Evolutionary conservation across 2,797 vertebrate genomes (phyloP).

Genomic region (Sebastes iracundus): DNA sequence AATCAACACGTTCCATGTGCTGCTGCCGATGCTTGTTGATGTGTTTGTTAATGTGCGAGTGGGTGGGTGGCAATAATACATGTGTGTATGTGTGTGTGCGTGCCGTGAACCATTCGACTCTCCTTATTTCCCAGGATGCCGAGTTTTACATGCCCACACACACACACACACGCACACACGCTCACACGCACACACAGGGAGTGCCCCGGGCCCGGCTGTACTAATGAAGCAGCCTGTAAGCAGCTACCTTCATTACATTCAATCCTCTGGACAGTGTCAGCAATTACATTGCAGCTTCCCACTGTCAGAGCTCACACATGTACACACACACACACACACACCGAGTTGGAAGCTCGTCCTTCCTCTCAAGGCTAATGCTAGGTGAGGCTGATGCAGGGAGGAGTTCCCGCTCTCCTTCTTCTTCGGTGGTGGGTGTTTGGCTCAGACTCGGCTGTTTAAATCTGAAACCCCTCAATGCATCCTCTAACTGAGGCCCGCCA

Average conservation of each 20-base stretch:
- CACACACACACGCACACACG: constrained; percentile 29
- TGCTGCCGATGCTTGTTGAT: constrained; percentile 33
- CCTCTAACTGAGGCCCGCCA: constrained; percentile 6
- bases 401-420: constrained; percentile 29
- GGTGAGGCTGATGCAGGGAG: constrained; percentile 29
- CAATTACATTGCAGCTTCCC: constrained; percentile 80
- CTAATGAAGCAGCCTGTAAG: constrained; percentile 85
- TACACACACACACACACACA: constrained; percentile 13
- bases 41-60: constrained; percentile 59
- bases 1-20: constrained; percentile 27
- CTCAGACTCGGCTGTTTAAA: constrained; percentile 21
- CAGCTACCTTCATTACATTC: constrained; percentile 85
- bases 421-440: constrained; percentile 41
- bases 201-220: constrained; percentile 68
- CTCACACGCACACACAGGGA: constrained; percentile 31
- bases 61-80: constrained; percentile 35
- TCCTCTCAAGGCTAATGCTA: constrained; percentile 29
- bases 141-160: constrained; percentile 51
- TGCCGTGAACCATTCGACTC: constrained; percentile 38
- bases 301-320: constrained; percentile 61
- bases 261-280: constrained; percentile 83
- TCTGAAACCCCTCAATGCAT: constrained; percentile 16
- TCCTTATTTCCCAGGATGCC: constrained; percentile 74
- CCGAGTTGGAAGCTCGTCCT: constrained; percentile 26
- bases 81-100: constrained; percentile 40